Evolutionary conservation across 1,140 invertebrate genomes (phyloP).

Genomic region (Platyscapa corneri): DNA sequence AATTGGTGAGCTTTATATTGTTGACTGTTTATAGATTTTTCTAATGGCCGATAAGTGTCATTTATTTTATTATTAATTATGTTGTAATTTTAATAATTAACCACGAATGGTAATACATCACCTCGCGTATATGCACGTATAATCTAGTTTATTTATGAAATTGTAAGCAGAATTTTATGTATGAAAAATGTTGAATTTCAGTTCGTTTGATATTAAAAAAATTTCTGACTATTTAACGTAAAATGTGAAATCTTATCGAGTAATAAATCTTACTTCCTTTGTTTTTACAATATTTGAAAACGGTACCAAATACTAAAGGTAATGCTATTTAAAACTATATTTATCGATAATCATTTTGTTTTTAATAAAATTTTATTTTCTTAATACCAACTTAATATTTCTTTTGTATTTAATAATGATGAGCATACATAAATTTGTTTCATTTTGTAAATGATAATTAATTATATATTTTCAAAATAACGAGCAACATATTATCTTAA

Average conservation of each 20-base stretch:
- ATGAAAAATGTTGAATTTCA: not conserved
- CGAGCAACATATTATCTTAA: not conserved
- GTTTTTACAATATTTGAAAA: not conserved
- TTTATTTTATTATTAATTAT: constrained; percentile 9
- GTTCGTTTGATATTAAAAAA: not conserved
- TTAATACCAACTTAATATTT: not conserved
- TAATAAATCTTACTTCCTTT: not conserved
- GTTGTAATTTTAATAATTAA: not conserved
- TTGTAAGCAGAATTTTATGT: not conserved
- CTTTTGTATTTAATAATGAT: not conserved
- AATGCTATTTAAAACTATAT: not conserved
- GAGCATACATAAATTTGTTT: not conserved
- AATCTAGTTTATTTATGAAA: not conserved
- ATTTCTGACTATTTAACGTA: not conserved
- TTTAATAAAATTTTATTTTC: not conserved
- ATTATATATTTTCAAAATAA: constrained; percentile 3
- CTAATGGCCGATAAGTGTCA: not conserved
- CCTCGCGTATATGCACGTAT: not conserved
- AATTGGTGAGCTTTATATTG: not conserved
- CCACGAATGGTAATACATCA: not conserved
- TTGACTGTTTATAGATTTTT: not conserved
- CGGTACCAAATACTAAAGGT: not conserved
- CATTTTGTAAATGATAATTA: not conserved
- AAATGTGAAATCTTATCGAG: not conserved
- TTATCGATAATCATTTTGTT: not conserved